Percentiles rank a stretch among this genome's conserved stretches.
Conservation (phyloP, 2,113 vertebrate genomes). For the Bungarus multicinctus region DNA sequence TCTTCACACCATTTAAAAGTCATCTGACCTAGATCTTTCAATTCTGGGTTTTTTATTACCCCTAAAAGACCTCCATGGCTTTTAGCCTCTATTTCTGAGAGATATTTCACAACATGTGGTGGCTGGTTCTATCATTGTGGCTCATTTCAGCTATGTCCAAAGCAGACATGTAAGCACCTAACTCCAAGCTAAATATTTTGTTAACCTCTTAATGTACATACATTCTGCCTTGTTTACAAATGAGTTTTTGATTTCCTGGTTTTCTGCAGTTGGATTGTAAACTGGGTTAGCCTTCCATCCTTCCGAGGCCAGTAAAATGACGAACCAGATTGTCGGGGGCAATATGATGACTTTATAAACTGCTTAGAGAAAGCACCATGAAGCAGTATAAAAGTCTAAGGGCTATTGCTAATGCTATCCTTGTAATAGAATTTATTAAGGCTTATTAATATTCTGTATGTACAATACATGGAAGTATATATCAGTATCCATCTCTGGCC, state of each 20-base stretch:
- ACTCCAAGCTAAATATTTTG: constrained; percentile 24
- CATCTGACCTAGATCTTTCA: constrained; percentile 30
- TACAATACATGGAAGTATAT: background rate
- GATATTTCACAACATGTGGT: constrained; percentile 45
- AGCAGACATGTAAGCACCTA: constrained; percentile 11
- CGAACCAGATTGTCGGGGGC: too few species aligned
- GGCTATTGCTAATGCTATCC: too few species aligned
- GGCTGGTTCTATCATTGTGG: constrained; percentile 21
- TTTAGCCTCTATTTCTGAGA: constrained; percentile 37
- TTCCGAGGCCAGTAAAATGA: too few species aligned
- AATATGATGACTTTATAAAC: too few species aligned
- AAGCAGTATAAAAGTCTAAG: too few species aligned
- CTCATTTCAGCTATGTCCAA: constrained; percentile 35
- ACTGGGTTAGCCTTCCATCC: background rate
- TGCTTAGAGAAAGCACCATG: too few species aligned
- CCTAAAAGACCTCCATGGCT: constrained; percentile 32
- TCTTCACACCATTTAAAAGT: constrained; percentile 6
- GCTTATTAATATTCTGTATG: background rate
- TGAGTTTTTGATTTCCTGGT: constrained; percentile 7
- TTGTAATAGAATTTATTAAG: background rate
- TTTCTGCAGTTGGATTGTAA: constrained; percentile 25
- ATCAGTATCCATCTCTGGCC: background rate
- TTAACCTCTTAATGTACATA: constrained; percentile 52
- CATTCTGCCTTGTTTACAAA: background rate
- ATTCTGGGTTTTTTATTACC: background rate